Evolutionary conservation across 2,797 vertebrate genomes (phyloP).

Genomic region (Mycteria americana): DNA sequence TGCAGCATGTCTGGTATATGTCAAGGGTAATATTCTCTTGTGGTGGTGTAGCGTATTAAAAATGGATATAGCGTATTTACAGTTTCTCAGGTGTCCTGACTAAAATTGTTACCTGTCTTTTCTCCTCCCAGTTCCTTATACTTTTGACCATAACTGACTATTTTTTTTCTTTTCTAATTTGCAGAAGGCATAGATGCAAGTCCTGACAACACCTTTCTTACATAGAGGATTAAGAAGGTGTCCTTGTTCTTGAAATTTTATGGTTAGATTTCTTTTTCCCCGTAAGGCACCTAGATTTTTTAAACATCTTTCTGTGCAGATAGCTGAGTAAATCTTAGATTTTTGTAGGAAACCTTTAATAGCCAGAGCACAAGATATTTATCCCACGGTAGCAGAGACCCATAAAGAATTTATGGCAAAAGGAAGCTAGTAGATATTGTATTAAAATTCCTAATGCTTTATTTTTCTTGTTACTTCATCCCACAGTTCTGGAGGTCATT

Average conservation of each 20-base stretch:
- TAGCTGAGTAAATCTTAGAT: neutral
- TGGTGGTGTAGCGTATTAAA: neutral
- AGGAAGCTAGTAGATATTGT: neutral
- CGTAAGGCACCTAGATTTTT: neutral
- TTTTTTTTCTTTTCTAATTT: neutral
- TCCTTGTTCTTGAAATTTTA: neutral
- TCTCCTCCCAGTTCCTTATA: neutral
- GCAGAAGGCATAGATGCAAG: neutral
- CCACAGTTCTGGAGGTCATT: neutral
- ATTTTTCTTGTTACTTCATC: constrained; percentile 7
- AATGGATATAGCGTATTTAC: neutral
- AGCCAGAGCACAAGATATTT: neutral
- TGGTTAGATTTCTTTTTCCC: neutral
- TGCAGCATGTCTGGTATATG: neutral
- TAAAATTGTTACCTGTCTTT: neutral
- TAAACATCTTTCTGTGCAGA: neutral
- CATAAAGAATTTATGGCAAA: neutral
- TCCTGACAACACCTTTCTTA: neutral
- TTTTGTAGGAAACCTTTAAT: neutral
- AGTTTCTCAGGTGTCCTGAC: neutral
- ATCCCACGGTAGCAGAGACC: neutral
- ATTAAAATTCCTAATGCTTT: neutral
- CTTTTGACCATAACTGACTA: neutral
- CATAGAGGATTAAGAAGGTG: neutral
- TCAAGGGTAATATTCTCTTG: neutral